phyloP scores from a whole-genome alignment of 2,888 invertebrate species.

The Eilema depressum region DNA sequence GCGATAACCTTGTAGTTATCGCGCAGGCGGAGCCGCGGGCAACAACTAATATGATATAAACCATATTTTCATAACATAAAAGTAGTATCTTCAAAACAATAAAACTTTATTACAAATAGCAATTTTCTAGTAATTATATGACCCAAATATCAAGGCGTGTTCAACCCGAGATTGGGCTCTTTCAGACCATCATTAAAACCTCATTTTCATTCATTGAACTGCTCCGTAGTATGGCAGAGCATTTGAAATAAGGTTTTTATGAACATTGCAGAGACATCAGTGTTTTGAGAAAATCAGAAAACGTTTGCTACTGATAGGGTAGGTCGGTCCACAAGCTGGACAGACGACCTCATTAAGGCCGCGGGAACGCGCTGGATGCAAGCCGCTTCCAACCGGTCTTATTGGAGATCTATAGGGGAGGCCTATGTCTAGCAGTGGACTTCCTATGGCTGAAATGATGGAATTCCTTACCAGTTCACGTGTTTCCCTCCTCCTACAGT shows the following conservation, averaged over 20 bases:
- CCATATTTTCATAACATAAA: not conserved
- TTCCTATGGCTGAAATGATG: too few species aligned
- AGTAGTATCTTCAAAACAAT: conserved; percentile 17
- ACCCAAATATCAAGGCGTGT: conserved; percentile 51
- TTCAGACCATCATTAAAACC: conserved; percentile 59
- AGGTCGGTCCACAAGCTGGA: too few species aligned
- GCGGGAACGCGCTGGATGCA: too few species aligned
- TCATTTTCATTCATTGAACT: conserved; percentile 60
- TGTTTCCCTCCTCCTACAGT: too few species aligned
- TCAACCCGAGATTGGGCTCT: conserved; percentile 54
- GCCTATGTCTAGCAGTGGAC: too few species aligned
- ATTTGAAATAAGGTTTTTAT: conserved; percentile 4
- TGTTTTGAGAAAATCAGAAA: not conserved
- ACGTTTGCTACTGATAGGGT: not conserved
- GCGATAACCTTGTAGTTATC: too few species aligned
- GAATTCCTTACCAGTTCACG: too few species aligned
- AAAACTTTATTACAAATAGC: conserved; percentile 40
- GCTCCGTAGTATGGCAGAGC: conserved; percentile 37
- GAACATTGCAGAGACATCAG: conserved; percentile 4
- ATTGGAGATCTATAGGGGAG: too few species aligned
- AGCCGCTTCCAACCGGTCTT: too few species aligned
- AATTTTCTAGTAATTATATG: conserved; percentile 55
- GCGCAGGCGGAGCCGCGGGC: too few species aligned
- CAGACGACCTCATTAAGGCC: too few species aligned
- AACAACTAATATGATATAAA: too few species aligned